Percentiles rank a stretch among this genome's conserved stretches.
Conservation (phyloP, 2,113 vertebrate genomes). For the Aegithalos caudatus region DNA sequence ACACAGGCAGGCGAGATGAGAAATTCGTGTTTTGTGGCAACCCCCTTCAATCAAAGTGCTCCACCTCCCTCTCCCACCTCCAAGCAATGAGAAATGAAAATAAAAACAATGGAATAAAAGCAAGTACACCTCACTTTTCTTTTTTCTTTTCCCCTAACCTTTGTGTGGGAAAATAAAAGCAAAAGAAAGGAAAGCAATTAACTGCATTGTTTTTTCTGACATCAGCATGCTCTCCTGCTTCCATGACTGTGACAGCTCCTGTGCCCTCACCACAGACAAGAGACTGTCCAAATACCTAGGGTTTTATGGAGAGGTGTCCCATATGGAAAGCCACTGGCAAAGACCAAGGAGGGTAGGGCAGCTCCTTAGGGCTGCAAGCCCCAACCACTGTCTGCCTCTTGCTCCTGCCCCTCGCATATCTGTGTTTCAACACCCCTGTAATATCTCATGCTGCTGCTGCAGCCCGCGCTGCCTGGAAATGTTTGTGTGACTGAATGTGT, state of each 20-base stretch:
- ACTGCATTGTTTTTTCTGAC: neutral
- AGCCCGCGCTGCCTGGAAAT: rapidly evolving
- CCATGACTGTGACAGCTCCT: neutral
- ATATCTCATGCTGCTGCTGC: neutral
- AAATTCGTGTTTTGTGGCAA: neutral
- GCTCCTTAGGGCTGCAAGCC: neutral
- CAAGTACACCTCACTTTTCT: neutral
- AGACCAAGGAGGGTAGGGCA: neutral
- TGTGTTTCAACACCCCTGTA: neutral
- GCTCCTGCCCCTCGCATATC: neutral
- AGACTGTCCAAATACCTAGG: neutral
- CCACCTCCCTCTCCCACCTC: neutral
- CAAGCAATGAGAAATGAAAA: neutral
- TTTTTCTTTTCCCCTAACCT: neutral
- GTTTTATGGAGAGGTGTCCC: neutral
- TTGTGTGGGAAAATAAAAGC: neutral
- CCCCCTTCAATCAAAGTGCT: neutral
- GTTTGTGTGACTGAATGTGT: neutral
- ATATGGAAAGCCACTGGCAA: neutral
- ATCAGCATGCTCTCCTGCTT: neutral
- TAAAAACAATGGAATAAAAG: neutral
- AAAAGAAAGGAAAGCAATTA: neutral
- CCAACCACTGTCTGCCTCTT: neutral
- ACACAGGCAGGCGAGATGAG: conserved; percentile 12
- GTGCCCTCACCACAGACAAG: neutral